Base-by-base conservation (phyloP, 35 echinoderm and acorn worm genomes). In the Heliocidaris erythrogramma region DNA sequence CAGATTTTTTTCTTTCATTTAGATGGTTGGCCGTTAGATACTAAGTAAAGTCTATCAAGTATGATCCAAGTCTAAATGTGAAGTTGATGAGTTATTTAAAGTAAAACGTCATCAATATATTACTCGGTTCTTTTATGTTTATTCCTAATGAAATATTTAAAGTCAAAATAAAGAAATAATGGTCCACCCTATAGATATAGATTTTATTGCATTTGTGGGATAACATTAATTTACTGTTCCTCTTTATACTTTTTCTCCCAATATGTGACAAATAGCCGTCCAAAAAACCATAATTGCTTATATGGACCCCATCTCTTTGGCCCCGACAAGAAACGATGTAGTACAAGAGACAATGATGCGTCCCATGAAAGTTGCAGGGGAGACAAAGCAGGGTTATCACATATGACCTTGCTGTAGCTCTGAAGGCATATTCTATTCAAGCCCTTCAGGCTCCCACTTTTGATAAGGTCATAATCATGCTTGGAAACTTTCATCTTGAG, bases 401-500 rank as follows among this genome's bases (percentile, higher is more conserved):
- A 71, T 96, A 97, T 96, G 96, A 98, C 85, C 94, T 98, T 59
- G 95, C 96, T 48, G 97, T 98, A 24, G 97, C 96, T 35, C 21
- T 97, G 2, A 97, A 98, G 85, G 97, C 97, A n/a, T 98, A 94
- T 61, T 94, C 95, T 31, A 98, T 97, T 50, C 94, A 98, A 94
- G 52, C 97, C 88, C 78, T 98, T 48, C 53, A 94, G 30, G 48
- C 96, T 27, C 96, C 97, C 27, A 60, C 48, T 60, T 98, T 96
- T 88, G 97, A 98, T 53, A 95, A 94, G 60, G 86, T 96, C 47
- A 90, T 98, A 47, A 95, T 96, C 69, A 94, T 98, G 88, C 93
- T 98, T 91, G 96, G 97, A 88, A 96, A 98, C 78, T 98, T 98
- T 71, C 97, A 97, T 94, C 56, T 94, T 94, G 97, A 96, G 78